Conservation (phyloP, 1,140 invertebrate genomes). For the Euwallacea similis region DNA sequence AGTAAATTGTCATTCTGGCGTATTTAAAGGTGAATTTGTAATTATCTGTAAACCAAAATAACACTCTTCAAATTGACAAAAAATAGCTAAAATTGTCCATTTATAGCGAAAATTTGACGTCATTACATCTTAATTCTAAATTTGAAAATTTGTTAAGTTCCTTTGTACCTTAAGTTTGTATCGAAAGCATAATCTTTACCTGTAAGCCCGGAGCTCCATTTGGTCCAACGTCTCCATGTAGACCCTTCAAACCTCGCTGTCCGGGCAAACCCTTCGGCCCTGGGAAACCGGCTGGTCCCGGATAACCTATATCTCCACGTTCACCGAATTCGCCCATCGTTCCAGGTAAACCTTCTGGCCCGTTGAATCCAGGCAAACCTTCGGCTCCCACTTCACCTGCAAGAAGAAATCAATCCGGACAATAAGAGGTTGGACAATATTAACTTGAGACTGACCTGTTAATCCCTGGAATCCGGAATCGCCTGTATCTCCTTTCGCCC, state of each 20-base stretch:
- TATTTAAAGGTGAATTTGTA: too few species aligned
- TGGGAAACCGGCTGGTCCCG: constrained; percentile 59
- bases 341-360: constrained; percentile 58
- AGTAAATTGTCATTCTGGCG: too few species aligned
- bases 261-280: constrained; percentile 60
- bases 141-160: too few species aligned
- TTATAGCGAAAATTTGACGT: too few species aligned
- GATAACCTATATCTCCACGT: constrained; percentile 57
- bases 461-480: constrained; percentile 61
- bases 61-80: too few species aligned
- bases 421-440: background rate
- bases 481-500: constrained; percentile 53
- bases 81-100: too few species aligned
- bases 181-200: constrained; percentile 9
- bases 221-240: constrained; percentile 59
- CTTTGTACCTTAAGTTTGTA: background rate
- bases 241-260: constrained; percentile 63
- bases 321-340: constrained; percentile 53
- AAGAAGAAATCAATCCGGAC: background rate
- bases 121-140: too few species aligned
- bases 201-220: constrained; percentile 64
- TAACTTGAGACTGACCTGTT: constrained; percentile 51
- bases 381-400: constrained; percentile 30
- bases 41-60: too few species aligned
- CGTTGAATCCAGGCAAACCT: constrained; percentile 51